Percentiles rank a stretch among this genome's conserved stretches.
Evolutionary conservation across 2,113 vertebrate species (phyloP).

Genomic region (Crotalus horridus): DNA sequence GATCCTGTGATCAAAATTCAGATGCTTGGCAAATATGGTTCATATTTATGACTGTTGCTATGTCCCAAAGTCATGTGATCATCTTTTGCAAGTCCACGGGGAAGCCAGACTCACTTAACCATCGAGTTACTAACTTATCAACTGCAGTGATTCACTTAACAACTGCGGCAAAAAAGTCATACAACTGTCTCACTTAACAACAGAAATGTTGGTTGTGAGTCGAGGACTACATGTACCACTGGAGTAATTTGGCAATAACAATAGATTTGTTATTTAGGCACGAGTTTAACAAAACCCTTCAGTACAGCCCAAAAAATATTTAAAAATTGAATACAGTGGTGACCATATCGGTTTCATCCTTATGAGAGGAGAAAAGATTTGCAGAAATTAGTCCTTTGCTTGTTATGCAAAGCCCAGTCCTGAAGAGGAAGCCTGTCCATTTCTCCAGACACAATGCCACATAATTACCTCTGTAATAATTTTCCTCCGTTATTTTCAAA

Average conservation of each 20-base stretch:
- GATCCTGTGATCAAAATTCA: neutral
- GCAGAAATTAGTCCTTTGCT: neutral
- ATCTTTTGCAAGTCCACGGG: neutral
- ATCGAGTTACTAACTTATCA: neutral
- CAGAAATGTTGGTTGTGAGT: neutral
- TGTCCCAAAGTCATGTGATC: neutral
- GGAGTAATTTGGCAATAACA: neutral
- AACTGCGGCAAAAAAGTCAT: neutral
- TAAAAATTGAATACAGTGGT: neutral
- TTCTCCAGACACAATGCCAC: neutral
- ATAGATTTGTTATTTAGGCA: neutral
- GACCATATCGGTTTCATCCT: neutral
- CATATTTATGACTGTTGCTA: neutral
- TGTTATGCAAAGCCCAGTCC: neutral
- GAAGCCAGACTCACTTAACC: neutral
- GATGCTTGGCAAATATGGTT: neutral
- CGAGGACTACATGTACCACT: neutral
- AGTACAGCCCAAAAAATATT: neutral
- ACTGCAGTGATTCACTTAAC: neutral
- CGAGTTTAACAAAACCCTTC: neutral
- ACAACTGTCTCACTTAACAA: neutral
- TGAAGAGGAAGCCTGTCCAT: neutral
- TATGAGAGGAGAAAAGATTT: neutral
- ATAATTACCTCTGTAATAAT: too few species aligned
- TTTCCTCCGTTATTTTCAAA: too few species aligned